Conservation (phyloP, 2,797 vertebrate species). For the Toxotes lorentzi region DNA sequence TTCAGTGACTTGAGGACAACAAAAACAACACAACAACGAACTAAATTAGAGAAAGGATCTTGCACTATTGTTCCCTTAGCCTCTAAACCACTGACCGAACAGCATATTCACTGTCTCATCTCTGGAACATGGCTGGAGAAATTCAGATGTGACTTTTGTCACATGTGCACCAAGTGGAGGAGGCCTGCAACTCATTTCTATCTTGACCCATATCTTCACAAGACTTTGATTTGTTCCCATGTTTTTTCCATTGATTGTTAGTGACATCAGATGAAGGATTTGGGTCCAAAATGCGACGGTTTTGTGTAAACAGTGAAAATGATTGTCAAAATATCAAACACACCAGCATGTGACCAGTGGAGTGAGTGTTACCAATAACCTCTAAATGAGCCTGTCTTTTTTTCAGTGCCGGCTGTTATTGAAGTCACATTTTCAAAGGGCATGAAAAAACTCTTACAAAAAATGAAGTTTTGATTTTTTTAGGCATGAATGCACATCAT, state of each 20-base stretch:
- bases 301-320: constrained; percentile 21
- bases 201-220: constrained; percentile 32
- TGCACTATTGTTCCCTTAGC: too few species aligned
- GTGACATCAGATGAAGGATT: constrained; percentile 5
- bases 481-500: neutral
- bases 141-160: constrained; percentile 44
- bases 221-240: constrained; percentile 30
- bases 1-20: neutral
- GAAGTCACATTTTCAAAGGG: neutral
- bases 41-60: neutral
- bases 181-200: constrained; percentile 51
- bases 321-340: constrained; percentile 13
- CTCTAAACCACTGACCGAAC: neutral
- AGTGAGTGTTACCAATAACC: neutral
- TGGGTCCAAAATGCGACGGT: neutral
- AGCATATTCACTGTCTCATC: constrained; percentile 17
- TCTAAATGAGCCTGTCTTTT: too few species aligned
- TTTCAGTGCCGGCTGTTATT: constrained; percentile 3
- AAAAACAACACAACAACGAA: neutral
- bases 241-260: constrained; percentile 14
- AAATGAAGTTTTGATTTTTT: neutral
- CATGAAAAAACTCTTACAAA: neutral
- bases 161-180: constrained; percentile 41
- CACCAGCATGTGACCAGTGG: neutral
- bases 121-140: constrained; percentile 10